A percentile compares a stretch with the other conserved stretches of the same genome.
These are phyloP conservation scores for Parochlus steinenii DNA, from an alignment of 2,888 invertebrate genomes.

Conservation along the genomic window DNA sequence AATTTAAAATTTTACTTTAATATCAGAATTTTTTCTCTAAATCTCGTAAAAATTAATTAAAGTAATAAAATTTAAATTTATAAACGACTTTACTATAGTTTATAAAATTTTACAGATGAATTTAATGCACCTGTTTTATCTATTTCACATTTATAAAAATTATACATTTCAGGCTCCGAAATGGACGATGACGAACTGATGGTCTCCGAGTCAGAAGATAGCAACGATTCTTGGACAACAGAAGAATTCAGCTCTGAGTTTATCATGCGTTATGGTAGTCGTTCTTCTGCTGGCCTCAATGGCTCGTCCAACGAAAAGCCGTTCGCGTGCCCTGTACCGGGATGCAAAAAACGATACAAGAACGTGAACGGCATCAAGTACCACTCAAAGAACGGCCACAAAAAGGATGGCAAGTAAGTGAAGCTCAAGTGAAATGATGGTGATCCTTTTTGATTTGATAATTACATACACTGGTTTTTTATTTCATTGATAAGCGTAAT, in stretches of 20 bases:
- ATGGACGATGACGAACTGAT: slow-evolving; percentile 52
- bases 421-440: neutral
- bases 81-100: no score
- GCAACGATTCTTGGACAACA: slow-evolving; percentile 65
- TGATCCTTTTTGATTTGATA: neutral
- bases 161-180: slow-evolving; percentile 40
- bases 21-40: no score
- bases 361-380: slow-evolving; percentile 81
- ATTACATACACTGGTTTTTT: slow-evolving; percentile 2
- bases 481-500: no score
- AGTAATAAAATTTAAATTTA: no score
- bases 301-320: slow-evolving; percentile 47
- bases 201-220: slow-evolving; percentile 58
- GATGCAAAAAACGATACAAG: slow-evolving; percentile 75
- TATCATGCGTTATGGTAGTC: slow-evolving; percentile 54
- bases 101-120: no score
- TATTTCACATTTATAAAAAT: neutral
- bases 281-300: slow-evolving; percentile 20
- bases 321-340: slow-evolving; percentile 70
- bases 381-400: slow-evolving; percentile 74
- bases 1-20: no score
- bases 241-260: slow-evolving; percentile 68
- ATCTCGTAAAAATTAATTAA: no score
- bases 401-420: slow-evolving; percentile 65
- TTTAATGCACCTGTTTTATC: slow-evolving; percentile 2